Percentiles rank a stretch among this genome's conserved stretches.
These are phyloP conservation scores for Stenolophus ochropezus DNA, from an alignment of 2,888 invertebrate genomes.

Conservation along the genomic window DNA sequence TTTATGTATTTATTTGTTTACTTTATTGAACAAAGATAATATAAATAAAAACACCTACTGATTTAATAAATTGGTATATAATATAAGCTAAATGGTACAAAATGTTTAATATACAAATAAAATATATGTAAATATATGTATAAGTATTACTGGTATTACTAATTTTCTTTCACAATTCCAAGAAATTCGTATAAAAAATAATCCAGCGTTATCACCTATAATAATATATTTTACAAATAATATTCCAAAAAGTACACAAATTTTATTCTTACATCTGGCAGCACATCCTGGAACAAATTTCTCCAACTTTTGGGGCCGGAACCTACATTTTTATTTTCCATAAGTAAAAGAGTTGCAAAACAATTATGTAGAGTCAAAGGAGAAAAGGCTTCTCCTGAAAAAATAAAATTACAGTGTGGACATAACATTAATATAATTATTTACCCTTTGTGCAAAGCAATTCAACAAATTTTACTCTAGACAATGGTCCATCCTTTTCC, in stretches of 20 bases:
- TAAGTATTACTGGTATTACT: too few relatives aligned
- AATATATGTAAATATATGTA: too few relatives aligned
- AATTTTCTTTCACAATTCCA: conserved; percentile 72
- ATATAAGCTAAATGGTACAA: too few relatives aligned
- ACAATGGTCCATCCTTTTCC: conserved; percentile 61
- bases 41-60: too few relatives aligned
- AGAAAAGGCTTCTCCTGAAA: conserved; percentile 67
- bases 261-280: conserved; percentile 66
- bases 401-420: conserved; percentile 4
- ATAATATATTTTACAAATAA: conserved; percentile 60
- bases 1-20: too few relatives aligned
- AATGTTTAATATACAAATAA: too few relatives aligned
- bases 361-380: conserved; percentile 64
- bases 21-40: too few relatives aligned
- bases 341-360: conserved; percentile 64
- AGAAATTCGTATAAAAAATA: conserved; percentile 73
- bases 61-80: too few relatives aligned
- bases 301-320: conserved; percentile 62
- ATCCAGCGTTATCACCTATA: conserved; percentile 73
- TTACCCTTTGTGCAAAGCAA: conserved; percentile 64
- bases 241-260: background rate
- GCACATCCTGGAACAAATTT: conserved; percentile 58
- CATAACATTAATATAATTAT: background rate
- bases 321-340: background rate
- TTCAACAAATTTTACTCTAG: conserved; percentile 65